Evolutionary conservation across 2,797 vertebrate genomes (phyloP).

Genomic region (Microhierax caerulescens): DNA sequence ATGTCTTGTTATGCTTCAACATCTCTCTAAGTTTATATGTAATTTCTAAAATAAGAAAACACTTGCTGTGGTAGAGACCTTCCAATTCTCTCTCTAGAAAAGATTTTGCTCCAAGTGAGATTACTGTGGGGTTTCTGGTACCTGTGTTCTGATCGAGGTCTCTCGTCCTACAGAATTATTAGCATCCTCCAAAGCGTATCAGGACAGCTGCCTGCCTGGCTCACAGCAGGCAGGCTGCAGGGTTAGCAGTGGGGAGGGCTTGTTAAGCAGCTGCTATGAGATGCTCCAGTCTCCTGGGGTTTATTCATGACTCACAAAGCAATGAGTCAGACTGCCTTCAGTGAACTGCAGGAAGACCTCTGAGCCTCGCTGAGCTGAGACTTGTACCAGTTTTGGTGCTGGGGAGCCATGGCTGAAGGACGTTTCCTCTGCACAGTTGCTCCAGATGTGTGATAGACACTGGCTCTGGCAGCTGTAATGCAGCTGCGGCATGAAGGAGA

Average conservation of each 20-base stretch:
- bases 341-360: background rate
- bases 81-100: background rate
- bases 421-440: fast-evolving
- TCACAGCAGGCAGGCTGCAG: background rate
- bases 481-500: fast-evolving
- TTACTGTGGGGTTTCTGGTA: background rate
- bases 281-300: background rate
- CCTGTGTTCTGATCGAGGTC: background rate
- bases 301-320: background rate
- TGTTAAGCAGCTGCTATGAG: background rate
- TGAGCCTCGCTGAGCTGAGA: background rate
- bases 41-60: background rate
- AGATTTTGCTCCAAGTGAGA: background rate
- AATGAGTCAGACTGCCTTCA: background rate
- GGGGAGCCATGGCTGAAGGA: background rate
- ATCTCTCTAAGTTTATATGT: background rate
- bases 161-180: background rate
- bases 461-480: background rate
- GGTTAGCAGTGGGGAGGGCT: background rate
- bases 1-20: background rate
- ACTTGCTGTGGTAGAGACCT: background rate
- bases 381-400: background rate
- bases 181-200: background rate
- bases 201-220: background rate
- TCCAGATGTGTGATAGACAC: background rate